Percentiles rank a stretch among this genome's conserved stretches.
Conservation (phyloP, 2,113 vertebrate species). For the Megaceryle torquata region DNA sequence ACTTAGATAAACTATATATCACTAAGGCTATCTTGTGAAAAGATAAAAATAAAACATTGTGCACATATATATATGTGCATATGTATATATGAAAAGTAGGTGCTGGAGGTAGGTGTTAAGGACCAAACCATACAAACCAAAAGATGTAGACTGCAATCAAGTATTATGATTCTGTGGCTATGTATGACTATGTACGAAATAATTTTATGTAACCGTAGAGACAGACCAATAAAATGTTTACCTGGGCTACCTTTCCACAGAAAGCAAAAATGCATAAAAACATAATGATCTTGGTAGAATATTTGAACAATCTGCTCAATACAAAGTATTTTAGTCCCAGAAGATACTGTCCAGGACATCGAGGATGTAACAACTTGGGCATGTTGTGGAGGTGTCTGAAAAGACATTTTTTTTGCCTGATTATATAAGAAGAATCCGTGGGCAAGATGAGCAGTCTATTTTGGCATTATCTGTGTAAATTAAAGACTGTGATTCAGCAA, state of each 20-base stretch:
- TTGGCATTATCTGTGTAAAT: not conserved
- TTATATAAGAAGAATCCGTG: conserved; percentile 50
- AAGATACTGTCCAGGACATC: not conserved
- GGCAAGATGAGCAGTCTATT: conserved; percentile 4
- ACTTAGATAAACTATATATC: conserved; percentile 25
- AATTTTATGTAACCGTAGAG: not conserved
- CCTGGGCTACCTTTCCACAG: not conserved
- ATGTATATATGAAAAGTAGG: not conserved
- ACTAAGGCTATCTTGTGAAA: conserved; percentile 29
- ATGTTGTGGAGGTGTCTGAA: not conserved
- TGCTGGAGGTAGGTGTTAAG: not conserved
- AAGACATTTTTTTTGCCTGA: not conserved
- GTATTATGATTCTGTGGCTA: not conserved
- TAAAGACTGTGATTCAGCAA: not conserved
- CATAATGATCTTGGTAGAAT: not conserved
- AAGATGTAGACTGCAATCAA: not conserved
- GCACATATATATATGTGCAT: not conserved
- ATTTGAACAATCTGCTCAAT: not conserved
- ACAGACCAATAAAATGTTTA: not conserved
- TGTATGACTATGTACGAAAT: not conserved
- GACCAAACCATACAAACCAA: not conserved
- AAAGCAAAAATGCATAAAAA: not conserved
- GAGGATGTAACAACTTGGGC: not conserved
- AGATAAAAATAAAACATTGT: conserved; percentile 13
- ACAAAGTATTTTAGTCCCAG: not conserved